These are phyloP conservation scores for Eonycteris spelaea DNA, from an alignment of 2,113 vertebrate genomes.

Conservation along the genomic window DNA sequence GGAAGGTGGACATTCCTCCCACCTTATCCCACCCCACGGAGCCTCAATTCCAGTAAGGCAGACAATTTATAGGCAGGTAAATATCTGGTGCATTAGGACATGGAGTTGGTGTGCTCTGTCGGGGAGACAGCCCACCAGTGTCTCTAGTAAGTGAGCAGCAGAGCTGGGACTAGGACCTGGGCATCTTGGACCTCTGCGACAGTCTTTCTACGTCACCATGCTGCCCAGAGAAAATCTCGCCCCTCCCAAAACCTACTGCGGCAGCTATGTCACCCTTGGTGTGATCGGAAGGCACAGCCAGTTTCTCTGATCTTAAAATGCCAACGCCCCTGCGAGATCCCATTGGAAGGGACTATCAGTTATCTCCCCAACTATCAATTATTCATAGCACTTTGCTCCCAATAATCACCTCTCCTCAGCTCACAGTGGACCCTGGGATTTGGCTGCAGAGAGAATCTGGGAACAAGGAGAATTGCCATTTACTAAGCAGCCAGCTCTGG, in stretches of 20 bases:
- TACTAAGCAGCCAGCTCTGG: not conserved
- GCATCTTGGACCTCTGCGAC: not conserved
- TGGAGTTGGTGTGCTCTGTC: not conserved
- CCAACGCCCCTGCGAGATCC: not conserved
- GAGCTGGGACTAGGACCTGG: not conserved
- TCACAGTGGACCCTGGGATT: not conserved
- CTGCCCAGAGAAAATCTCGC: not conserved
- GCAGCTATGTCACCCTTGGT: not conserved
- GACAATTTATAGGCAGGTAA: not conserved
- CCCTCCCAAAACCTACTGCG: not conserved
- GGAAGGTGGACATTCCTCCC: not conserved
- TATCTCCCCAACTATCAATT: not conserved
- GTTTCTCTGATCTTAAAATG: not conserved
- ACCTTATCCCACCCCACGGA: not conserved
- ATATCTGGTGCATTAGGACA: not conserved
- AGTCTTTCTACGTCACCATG: not conserved
- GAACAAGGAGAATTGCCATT: not conserved
- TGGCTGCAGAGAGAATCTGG: not conserved
- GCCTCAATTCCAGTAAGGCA: not conserved
- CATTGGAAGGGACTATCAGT: not conserved
- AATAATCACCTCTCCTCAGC: not conserved
- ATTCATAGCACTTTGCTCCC: not conserved
- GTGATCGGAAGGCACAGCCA: not conserved
- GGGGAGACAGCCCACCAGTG: not conserved
- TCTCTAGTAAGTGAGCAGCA: not conserved